Base-by-base conservation (phyloP, 2,888 invertebrate species). In the Diarsia rubi region DNA sequence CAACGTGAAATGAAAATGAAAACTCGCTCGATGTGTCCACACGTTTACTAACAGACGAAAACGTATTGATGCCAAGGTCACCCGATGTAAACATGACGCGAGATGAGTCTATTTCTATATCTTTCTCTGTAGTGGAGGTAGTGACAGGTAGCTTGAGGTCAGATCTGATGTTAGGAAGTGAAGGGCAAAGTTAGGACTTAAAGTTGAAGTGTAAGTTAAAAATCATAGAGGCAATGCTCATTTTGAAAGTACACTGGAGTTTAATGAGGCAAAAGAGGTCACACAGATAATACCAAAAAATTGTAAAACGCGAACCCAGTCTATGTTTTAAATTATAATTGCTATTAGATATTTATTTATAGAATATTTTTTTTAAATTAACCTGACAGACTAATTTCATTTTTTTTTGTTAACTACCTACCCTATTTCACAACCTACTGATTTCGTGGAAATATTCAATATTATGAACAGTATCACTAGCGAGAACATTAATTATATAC, bases 31-130 rank as follows among this genome's bases (percentile, higher is more conserved):
- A 85, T 77, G 86, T 87, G 81, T 83, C 84, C 78, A 79, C 85
- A 82, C 85, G 85, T 87, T 83, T 86, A 84, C 86, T 76, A 84
- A 85, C 88, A 86, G 85, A 89, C 88, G 82, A 89, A 90, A 88
- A 84, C 82, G 90, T 88, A 91, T 89, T 86, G 86, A 88, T 92
- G 93, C 91, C 93, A 93, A 92, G 93, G 93, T 89, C 91, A 75
- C 70, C 44, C 75, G 82, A 81, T 79, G 84, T 86, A 87, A 86
- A 86, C 86, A 86, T 69, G 69, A 60, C 45, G 45, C 85, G 60
- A 78, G 80, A 86, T 74, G 83, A 83, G 83, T 81, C 83, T 88
- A 87, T 90, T 88, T 87, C 86, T 85, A 77, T 78, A 79, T 76
- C 73, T 83, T 74, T 81, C 82, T 82, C 76, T 78, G 69, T 73